Base-by-base conservation (phyloP, 1,140 invertebrate genomes). In the Meloidogyne exigua region DNA sequence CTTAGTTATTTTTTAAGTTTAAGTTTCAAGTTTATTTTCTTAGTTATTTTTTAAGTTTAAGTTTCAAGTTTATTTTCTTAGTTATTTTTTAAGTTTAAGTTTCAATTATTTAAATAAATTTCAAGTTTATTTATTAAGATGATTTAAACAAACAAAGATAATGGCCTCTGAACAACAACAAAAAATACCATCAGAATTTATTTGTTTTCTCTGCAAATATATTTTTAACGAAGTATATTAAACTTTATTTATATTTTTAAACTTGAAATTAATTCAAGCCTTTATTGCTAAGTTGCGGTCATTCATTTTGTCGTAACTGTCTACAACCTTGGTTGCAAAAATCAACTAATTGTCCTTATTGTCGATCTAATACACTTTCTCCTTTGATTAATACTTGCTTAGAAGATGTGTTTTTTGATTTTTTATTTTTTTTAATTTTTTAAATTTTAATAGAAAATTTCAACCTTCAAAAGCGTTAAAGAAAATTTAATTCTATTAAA, bases 301-400 rank as follows among this genome's bases (percentile, higher is more conserved):
- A 72, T 64, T 72, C 71, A 1, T 72, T 72, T 64, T 72, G 71
- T n/a, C 71, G 71, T 23, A 57, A 25, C 26, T 72, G 71, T 72
- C 18, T 72, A 10, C 39, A 72, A 42, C 71, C 71, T 25, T 72
- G 71, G 71, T n/a, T 72, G 10, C 44, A 42, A 9, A 57, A 64
- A 32, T 39, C 71, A 26, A 72, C 71, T 28, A 49, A 63, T 62
- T 72, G 71, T 64, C 71, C 71, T 44, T 72, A 57, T n/a, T 72
- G 71, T 21, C 71, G 71, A 23, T 49, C 49, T 25, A 57, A 26
- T 18, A 72, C 71, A 26, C 44, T 72, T 57, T 28, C 21, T 57
- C 71, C 71, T n/a, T 32, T 72, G 26, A 28, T 64, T 13, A 72
- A 72, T 64, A 72, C 23, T 2, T 63, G n/a, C n/a, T 32, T 72